These are phyloP conservation scores for Caradrina clavipalpis DNA, from an alignment of 2,888 invertebrate genomes.

Conservation along the genomic window DNA sequence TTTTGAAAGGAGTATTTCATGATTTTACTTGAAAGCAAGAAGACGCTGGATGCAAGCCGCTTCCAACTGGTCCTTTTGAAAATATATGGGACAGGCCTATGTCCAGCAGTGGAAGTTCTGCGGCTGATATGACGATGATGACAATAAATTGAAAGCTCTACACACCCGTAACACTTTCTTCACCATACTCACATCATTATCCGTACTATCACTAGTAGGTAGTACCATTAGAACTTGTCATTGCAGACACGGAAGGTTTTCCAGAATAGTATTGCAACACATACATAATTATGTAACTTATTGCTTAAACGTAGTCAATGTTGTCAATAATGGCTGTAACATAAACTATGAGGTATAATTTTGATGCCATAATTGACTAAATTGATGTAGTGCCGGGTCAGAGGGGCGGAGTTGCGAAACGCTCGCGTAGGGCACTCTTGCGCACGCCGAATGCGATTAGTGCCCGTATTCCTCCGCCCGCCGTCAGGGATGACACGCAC, in stretches of 20 bases:
- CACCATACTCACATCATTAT: too few relatives aligned
- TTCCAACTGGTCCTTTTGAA: too few relatives aligned
- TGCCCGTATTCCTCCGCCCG: conserved; percentile 50
- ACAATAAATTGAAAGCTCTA: too few relatives aligned
- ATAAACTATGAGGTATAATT: conserved; percentile 21
- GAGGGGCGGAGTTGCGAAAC: conserved; percentile 54
- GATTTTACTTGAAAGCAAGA: too few relatives aligned
- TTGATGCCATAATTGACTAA: conserved; percentile 34
- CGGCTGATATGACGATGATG: too few relatives aligned
- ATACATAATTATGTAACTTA: neutral
- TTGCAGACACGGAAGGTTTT: neutral
- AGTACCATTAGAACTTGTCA: too few relatives aligned
- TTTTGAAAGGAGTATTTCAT: too few relatives aligned
- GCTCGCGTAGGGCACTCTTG: conserved; percentile 60
- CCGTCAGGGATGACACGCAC: conserved; percentile 47
- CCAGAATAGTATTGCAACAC: neutral
- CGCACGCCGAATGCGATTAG: conserved; percentile 64
- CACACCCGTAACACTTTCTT: too few relatives aligned
- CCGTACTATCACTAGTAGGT: too few relatives aligned
- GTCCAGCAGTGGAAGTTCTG: too few relatives aligned
- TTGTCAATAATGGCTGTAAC: conserved; percentile 5
- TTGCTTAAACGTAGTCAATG: neutral
- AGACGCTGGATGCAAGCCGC: too few relatives aligned
- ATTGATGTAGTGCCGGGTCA: conserved; percentile 42
- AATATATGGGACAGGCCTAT: too few relatives aligned